Conservation (phyloP, 2,888 invertebrate genomes). For the Esperia sulphurella region DNA sequence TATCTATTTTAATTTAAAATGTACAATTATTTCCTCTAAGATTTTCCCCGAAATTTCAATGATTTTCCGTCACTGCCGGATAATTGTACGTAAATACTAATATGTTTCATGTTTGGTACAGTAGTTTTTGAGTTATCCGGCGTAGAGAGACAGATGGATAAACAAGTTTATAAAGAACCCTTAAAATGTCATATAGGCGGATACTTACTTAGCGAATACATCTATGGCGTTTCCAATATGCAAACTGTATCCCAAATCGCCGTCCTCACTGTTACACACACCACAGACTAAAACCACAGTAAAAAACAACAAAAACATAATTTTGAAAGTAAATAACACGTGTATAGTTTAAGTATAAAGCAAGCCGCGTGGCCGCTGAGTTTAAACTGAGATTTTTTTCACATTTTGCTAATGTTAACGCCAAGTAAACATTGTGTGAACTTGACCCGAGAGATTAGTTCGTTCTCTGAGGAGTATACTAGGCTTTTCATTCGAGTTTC, state of each 20-base stretch:
- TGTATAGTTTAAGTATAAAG: constrained; percentile 22
- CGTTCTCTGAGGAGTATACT: background rate
- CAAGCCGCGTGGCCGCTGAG: constrained; percentile 37
- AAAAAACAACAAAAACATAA: constrained; percentile 36
- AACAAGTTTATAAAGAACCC: no score
- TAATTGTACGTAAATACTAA: no score
- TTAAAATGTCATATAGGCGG: no score
- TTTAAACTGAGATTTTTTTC: constrained; percentile 61
- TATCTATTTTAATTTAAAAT: no score
- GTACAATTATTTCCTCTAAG: no score
- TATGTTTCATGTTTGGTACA: no score
- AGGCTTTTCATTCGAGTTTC: background rate
- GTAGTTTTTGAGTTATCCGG: no score
- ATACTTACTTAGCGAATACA: constrained; percentile 70
- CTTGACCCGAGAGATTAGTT: constrained; percentile 71
- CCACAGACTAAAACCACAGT: constrained; percentile 38
- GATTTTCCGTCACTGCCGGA: no score
- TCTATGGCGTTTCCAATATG: constrained; percentile 68
- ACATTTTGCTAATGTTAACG: constrained; percentile 64
- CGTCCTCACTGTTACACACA: constrained; percentile 46
- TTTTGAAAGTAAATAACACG: constrained; percentile 17
- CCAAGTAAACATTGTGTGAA: constrained; percentile 57
- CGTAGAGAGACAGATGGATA: no score
- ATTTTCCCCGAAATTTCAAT: no score
- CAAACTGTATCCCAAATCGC: constrained; percentile 56